Conservation (phyloP, 1,140 invertebrate genomes). For the Mesaphorura yosii region DNA sequence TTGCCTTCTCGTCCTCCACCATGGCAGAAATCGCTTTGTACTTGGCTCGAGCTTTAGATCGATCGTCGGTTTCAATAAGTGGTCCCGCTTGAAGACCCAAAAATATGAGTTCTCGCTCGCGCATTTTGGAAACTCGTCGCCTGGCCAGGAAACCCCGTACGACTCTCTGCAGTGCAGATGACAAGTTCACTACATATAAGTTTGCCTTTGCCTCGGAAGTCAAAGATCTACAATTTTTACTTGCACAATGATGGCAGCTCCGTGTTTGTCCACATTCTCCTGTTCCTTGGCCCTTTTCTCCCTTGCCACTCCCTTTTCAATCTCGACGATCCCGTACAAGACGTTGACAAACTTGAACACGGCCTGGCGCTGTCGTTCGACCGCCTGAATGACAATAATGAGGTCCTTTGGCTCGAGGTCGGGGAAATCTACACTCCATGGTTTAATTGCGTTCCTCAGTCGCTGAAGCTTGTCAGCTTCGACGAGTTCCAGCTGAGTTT, state of each 20-base stretch:
- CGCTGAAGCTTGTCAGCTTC: neutral
- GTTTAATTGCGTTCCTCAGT: conserved; percentile 1
- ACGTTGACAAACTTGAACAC: neutral
- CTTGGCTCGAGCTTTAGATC: neutral
- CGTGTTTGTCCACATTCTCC: neutral
- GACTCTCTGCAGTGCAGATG: conserved; percentile 12
- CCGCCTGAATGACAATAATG: neutral
- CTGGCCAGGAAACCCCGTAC: conserved; percentile 23
- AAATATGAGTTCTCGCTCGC: conserved; percentile 21
- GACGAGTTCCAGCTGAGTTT: neutral
- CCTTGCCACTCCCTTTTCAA: neutral
- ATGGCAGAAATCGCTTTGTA: neutral
- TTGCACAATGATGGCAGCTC: conserved; percentile 51
- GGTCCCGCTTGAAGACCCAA: conserved; percentile 1
- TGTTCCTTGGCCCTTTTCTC: conserved; percentile 4
- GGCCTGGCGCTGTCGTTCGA: neutral
- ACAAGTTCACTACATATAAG: neutral
- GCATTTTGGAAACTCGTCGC: conserved; percentile 7
- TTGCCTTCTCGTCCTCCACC: conserved; percentile 32
- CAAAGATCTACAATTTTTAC: conserved; percentile 27
- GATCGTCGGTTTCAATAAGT: neutral
- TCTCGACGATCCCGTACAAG: neutral
- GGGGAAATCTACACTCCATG: too few relatives aligned
- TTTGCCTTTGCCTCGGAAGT: neutral
- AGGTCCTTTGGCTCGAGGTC: too few relatives aligned